Evolutionary conservation across 2,888 invertebrate species (phyloP).

Genomic region (Cerceris ruficornis): DNA sequence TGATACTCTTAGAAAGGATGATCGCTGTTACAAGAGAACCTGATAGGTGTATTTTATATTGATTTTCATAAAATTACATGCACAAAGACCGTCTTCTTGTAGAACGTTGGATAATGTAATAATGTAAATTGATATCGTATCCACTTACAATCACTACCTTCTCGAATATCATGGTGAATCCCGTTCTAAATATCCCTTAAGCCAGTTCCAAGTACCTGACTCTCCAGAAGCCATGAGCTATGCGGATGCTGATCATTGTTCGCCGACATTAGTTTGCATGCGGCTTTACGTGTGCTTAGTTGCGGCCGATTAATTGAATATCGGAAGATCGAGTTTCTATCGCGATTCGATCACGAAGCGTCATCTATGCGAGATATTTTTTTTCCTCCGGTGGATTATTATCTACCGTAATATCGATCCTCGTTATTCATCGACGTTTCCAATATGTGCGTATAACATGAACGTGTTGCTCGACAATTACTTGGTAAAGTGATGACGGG

Average conservation of each 20-base stretch:
- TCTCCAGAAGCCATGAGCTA: slow-evolving; percentile 34
- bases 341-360: neutral
- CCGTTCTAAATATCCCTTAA: slow-evolving; percentile 38
- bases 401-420: neutral
- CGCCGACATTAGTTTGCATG: slow-evolving; percentile 28
- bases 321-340: slow-evolving; percentile 3
- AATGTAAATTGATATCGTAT: slow-evolving; percentile 27
- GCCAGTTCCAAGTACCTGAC: slow-evolving; percentile 21
- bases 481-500: neutral
- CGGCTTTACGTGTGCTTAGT: slow-evolving; percentile 26
- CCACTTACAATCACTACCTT: slow-evolving; percentile 11
- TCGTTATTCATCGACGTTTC: neutral
- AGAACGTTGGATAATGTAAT: neutral
- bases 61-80: neutral
- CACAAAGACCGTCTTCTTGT: neutral
- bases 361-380: neutral
- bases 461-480: slow-evolving; percentile 4
- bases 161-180: slow-evolving; percentile 46
- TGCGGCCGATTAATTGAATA: slow-evolving; percentile 48
- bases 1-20: neutral
- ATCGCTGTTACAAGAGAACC: neutral
- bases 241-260: slow-evolving; percentile 38
- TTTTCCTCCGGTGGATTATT: neutral
- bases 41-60: too few species aligned
- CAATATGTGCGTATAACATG: neutral